These are phyloP conservation scores for Drosophila picticornis DNA, from an alignment of 2,888 invertebrate species.

Conservation along the genomic window DNA sequence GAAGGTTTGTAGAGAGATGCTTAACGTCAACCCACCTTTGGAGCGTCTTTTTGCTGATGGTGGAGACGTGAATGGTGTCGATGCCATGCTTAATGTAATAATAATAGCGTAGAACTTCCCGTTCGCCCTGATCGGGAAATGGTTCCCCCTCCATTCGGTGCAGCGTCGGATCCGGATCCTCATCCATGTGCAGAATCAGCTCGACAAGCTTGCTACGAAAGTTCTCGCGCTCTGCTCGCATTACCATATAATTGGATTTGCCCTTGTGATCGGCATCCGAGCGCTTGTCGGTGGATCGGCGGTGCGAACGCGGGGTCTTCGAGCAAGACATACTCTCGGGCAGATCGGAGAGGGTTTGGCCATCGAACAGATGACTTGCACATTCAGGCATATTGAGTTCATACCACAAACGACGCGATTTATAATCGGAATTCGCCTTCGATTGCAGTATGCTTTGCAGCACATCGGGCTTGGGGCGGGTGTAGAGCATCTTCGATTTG, in stretches of 20 bases:
- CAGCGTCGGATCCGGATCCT: constrained; percentile 75
- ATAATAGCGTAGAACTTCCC: constrained; percentile 92
- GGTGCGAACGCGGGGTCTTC: constrained; percentile 47
- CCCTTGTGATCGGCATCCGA: constrained; percentile 75
- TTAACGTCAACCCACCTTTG: constrained; percentile 85
- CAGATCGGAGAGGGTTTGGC: constrained; percentile 86
- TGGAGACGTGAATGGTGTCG: constrained; percentile 95
- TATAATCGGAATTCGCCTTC: constrained; percentile 84
- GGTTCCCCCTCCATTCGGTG: constrained; percentile 45
- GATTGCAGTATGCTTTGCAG: constrained; percentile 80
- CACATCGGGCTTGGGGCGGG: constrained; percentile 80
- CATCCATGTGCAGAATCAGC: constrained; percentile 88
- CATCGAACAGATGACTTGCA: constrained; percentile 81
- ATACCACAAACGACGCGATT: constrained; percentile 83
- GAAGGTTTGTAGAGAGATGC: background rate
- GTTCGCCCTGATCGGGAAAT: constrained; percentile 88
- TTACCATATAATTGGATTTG: constrained; percentile 88
- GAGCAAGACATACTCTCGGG: constrained; percentile 87
- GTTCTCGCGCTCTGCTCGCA: constrained; percentile 91
- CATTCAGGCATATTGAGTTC: constrained; percentile 84
- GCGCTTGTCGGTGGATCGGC: constrained; percentile 71
- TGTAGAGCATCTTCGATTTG: constrained; percentile 78
- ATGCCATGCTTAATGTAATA: constrained; percentile 96
- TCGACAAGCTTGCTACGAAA: constrained; percentile 92
- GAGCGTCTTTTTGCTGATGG: constrained; percentile 91